Conservation (phyloP, 2,113 vertebrate species). For the Ceratotherium simum region DNA sequence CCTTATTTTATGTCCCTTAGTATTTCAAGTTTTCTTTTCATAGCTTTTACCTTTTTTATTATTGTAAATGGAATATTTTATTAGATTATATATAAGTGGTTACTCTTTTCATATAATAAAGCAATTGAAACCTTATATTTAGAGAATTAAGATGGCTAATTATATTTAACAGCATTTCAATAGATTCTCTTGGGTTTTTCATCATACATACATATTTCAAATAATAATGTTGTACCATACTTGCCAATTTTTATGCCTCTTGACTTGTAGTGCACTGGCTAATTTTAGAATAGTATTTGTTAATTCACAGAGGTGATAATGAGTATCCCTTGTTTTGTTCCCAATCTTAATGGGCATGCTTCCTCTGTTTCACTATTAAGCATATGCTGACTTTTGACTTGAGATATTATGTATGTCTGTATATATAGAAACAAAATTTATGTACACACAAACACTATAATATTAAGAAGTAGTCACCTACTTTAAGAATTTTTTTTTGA, state of each 20-base stretch:
- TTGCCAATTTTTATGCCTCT: not conserved
- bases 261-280: not conserved
- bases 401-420: not conserved
- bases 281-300: constrained; percentile 2
- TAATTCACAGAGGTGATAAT: not conserved
- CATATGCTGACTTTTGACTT: not conserved
- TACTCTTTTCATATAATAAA: not conserved
- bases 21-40: not conserved
- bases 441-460: not conserved
- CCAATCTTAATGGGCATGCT: not conserved
- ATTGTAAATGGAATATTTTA: not conserved
- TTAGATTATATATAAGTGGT: not conserved
- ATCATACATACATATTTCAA: not conserved
- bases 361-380: not conserved
- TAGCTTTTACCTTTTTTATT: not conserved
- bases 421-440: not conserved
- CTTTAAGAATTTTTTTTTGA: not conserved
- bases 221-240: not conserved
- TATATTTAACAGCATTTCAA: constrained; percentile 26
- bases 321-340: not conserved
- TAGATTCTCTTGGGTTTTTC: not conserved
- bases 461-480: not conserved
- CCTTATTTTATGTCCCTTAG: not conserved
- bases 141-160: constrained; percentile 8
- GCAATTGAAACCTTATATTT: not conserved